Evolutionary conservation across 2,113 vertebrate species (phyloP), one percentile per base, ranked within the genome.

Genomic region (Bubo scandiacus): DNA sequence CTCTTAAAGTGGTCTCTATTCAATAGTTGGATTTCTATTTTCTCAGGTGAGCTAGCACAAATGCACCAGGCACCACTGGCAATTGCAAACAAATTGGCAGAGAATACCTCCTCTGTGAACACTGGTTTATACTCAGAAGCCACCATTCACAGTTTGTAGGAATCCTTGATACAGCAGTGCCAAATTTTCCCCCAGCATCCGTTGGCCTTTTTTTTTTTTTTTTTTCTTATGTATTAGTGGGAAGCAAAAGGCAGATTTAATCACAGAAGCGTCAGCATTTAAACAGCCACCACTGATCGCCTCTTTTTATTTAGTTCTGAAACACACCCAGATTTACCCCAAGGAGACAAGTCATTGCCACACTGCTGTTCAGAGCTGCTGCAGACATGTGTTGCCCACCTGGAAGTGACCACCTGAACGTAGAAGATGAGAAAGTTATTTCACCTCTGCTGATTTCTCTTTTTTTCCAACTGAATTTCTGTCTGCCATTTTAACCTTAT

Each of bases 181-280:
- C 55, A 52, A 86, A n/a, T 34, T 72, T 25, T 61, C 12, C 23
- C 14, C 9, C 34, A 40, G 70, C 14, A 40, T 0, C 57, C 21
- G 3, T 3, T 58, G 27, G 6, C 0, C 0, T 52, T 62, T 38
- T 74, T 70, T n/a, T 67, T 65, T 65, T 34, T 40, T 66, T 17
- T n/a, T 59, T 51, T 66, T 66, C 55, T 67, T 47, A 71, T 30
- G 12, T n/a, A 45, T 12, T 61, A 81, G n/a, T 55, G n/a, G 52
- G 52, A 92, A 94, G 20, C 12, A 75, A 86, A 88, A 70, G 30
- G 32, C 59, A 91, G 40, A 77, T 86, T 16, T 70, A 73, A 15
- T 88, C n/a, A 49, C 15, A 81, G 54, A 90, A 92, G 27, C 19
- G 73, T 45, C 30, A 88, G 25, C 21, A 34, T 59, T 80, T 77